A percentile compares a stretch with the other conserved stretches of the same genome.
These are phyloP conservation scores for Melipona bicolor DNA, from an alignment of 2,888 invertebrate species.

Conservation along the genomic window DNA sequence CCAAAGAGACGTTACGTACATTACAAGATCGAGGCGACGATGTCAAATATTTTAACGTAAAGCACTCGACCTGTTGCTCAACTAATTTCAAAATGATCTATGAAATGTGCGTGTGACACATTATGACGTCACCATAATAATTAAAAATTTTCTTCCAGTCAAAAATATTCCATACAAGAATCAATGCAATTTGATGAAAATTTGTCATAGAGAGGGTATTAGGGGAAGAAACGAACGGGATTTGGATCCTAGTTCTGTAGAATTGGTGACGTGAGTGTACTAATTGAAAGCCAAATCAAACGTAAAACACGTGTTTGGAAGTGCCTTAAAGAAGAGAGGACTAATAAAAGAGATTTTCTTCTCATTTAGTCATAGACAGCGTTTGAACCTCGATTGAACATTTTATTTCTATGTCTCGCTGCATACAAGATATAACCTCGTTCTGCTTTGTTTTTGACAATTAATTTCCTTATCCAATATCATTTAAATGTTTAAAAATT, in stretches of 20 bases:
- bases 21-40: not conserved
- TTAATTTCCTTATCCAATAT: not conserved
- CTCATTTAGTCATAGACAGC: not conserved
- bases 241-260: conserved; percentile 43
- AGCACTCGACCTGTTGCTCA: conserved; percentile 48
- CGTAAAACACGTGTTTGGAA: not conserved
- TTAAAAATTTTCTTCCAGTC: not conserved
- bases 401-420: not conserved
- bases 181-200: conserved; percentile 7
- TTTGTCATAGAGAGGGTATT: not conserved
- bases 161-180: conserved; percentile 1
- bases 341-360: not conserved
- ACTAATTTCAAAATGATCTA: conserved; percentile 1
- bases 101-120: not conserved
- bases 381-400: not conserved
- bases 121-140: not conserved
- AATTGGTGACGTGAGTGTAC: conserved; percentile 28
- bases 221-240: conserved; percentile 29
- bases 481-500: not conserved
- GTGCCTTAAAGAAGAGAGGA: conserved; percentile 1
- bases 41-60: conserved; percentile 17
- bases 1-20: not conserved
- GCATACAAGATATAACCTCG: too few relatives aligned
- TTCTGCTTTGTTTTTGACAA: not conserved
- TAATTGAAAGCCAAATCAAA: conserved; percentile 36